These are phyloP conservation scores for Lasioglossum vierecki DNA, from an alignment of 2,888 invertebrate species.

Conservation along the genomic window DNA sequence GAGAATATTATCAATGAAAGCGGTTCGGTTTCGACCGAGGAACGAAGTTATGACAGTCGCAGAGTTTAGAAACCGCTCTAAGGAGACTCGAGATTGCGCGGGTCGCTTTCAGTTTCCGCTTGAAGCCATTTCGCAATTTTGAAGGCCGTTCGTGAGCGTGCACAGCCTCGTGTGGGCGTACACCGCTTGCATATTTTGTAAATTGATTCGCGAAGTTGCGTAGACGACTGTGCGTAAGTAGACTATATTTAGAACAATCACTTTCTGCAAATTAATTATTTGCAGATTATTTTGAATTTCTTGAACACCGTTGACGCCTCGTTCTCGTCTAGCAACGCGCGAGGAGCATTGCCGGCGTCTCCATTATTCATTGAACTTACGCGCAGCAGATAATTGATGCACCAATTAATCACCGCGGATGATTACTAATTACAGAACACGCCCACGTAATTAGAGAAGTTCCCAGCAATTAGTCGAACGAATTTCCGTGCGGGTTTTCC, in stretches of 20 bases:
- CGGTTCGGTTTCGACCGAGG: background rate
- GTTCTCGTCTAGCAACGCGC: background rate
- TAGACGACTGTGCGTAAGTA: too few relatives aligned
- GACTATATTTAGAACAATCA: background rate
- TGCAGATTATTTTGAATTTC: background rate
- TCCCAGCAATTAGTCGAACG: background rate
- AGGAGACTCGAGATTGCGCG: conserved; percentile 43
- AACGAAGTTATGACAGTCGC: conserved; percentile 12
- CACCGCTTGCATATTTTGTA: conserved; percentile 35
- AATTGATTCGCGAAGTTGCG: conserved; percentile 11
- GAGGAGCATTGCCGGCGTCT: background rate
- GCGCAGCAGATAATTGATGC: background rate
- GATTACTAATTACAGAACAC: conserved; percentile 30
- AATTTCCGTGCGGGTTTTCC: background rate
- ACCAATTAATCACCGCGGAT: conserved; percentile 15
- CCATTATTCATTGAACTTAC: conserved; percentile 13
- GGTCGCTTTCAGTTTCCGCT: conserved; percentile 59
- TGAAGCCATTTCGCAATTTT: conserved; percentile 49
- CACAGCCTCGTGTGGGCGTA: conserved; percentile 30
- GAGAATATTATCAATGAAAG: background rate
- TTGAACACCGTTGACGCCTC: background rate
- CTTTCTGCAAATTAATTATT: background rate
- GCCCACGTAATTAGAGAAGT: conserved; percentile 1
- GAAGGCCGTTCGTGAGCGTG: conserved; percentile 47
- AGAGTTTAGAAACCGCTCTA: conserved; percentile 48